Evolutionary conservation across 2,113 vertebrate species (phyloP).

Genomic region (Lophura nycthemera): DNA sequence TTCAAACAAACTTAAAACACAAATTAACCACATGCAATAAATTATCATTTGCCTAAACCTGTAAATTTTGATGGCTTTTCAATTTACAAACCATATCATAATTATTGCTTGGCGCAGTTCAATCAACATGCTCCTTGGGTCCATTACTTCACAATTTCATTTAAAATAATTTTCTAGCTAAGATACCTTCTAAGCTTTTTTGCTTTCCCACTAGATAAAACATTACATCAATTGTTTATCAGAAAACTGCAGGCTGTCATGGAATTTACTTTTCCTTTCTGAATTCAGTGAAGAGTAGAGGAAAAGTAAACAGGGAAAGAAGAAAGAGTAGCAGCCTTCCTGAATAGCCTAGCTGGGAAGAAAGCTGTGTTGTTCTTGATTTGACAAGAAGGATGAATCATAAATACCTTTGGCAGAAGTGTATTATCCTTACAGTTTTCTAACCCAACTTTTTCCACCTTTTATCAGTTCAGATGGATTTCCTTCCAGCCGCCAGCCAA

Average conservation of each 20-base stretch:
- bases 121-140: background rate
- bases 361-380: background rate
- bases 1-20: background rate
- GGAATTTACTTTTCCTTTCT: background rate
- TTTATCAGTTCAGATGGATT: background rate
- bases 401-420: background rate
- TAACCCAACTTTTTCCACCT: background rate
- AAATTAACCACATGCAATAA: background rate
- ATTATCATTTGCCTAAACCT: constrained; percentile 31
- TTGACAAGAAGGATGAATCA: background rate
- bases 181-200: constrained; percentile 3
- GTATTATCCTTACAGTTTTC: background rate
- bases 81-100: constrained; percentile 23
- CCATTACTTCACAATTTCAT: constrained; percentile 3
- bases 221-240: constrained; percentile 47
- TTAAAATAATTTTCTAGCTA: constrained; percentile 54
- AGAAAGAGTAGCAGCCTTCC: background rate
- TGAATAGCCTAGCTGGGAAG: background rate
- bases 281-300: background rate
- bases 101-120: background rate
- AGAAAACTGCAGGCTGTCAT: constrained; percentile 19
- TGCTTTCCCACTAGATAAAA: constrained; percentile 41
- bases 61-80: background rate
- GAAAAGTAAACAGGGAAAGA: background rate
- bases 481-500: background rate